Base-by-base conservation (phyloP, 1,140 invertebrate genomes). In the Calephelis nemesis region DNA sequence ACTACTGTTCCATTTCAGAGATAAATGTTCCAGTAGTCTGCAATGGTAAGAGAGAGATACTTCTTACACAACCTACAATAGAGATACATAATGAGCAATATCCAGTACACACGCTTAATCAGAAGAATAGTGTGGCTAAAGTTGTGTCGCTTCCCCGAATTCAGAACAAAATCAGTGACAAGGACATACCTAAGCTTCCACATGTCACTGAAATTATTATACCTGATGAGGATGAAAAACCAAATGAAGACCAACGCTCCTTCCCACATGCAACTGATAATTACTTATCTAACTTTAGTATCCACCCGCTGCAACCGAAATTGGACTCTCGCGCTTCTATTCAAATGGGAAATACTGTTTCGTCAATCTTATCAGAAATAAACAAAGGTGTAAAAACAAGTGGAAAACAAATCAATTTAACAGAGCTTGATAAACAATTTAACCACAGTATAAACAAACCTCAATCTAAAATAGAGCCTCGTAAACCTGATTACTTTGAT, bases 1-100 rank as follows among this genome's bases (percentile, higher is more conserved):
- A 94, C 85, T 94, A 94, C 88, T 94, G 93, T 83, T 94, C 93
- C 75, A 94, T 94, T 90, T 94, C 93, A 71, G 93, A 94, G 91
- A 91, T 94, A 87, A 94, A 94, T 92, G 90, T 94, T 87, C 93
- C 93, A 82, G 91, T 92, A 87, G 92, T 92, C 83, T 90, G 90
- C 74, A 90, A 88, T 80, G 84, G 89, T 72, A 92, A 92, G 74
- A 83, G 89, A 72, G 90, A 91, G 79, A 81, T 92, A 79, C 84
- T 92, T 75, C 85, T 92, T 45, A 90, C 88, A 78, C 91, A 92
- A 80, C 89, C 91, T 65, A 88, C 90, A 69, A 86, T 92, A 60
- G 92, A 92, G 78, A 92, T 92, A 62, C 92, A 92, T 70, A 90
- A 85, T 68, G 91, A 92, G 74, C 89, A 92, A 72, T 91, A 91